Conservation (phyloP, 53 echinoderm and acorn worm species). For the Actinopyga echinites region DNA sequence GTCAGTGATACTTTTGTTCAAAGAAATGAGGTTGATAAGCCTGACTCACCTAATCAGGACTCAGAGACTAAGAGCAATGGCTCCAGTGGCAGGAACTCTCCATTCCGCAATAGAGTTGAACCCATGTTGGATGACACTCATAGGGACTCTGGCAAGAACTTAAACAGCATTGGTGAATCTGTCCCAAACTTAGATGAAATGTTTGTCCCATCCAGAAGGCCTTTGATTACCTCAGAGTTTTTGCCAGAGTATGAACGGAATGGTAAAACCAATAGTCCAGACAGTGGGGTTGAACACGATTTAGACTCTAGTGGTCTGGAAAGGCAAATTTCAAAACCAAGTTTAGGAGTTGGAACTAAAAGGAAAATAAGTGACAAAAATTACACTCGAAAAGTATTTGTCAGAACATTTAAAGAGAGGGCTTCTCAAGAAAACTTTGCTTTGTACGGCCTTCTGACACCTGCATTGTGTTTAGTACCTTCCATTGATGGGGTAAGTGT, state of each 20-base stretch:
- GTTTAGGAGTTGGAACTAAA: slow-evolving; percentile 17
- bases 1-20: background rate
- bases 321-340: background rate
- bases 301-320: slow-evolving; percentile 8
- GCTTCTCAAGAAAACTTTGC: slow-evolving; percentile 94
- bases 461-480: slow-evolving; percentile 89
- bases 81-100: slow-evolving; percentile 12
- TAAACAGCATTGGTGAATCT: background rate
- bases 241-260: slow-evolving; percentile 16
- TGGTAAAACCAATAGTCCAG: slow-evolving; percentile 55
- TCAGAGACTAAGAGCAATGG: slow-evolving; percentile 1
- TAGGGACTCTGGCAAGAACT: background rate
- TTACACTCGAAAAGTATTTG: slow-evolving; percentile 42
- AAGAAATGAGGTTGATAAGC: background rate
- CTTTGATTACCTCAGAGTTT: slow-evolving; percentile 13
- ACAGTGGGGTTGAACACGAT: slow-evolving; percentile 60
- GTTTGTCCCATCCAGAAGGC: slow-evolving; percentile 38
- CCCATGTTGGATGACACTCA: slow-evolving; percentile 3
- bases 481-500: slow-evolving; percentile 93
- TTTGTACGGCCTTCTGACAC: slow-evolving; percentile 89
- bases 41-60: slow-evolving; percentile 24
- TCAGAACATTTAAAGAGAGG: slow-evolving; percentile 79
- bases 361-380: slow-evolving; percentile 21
- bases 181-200: slow-evolving; percentile 4
- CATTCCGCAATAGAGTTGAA: slow-evolving; percentile 55